Conservation (phyloP, 2,888 invertebrate genomes). For the Cheiracanthium punctorium region DNA sequence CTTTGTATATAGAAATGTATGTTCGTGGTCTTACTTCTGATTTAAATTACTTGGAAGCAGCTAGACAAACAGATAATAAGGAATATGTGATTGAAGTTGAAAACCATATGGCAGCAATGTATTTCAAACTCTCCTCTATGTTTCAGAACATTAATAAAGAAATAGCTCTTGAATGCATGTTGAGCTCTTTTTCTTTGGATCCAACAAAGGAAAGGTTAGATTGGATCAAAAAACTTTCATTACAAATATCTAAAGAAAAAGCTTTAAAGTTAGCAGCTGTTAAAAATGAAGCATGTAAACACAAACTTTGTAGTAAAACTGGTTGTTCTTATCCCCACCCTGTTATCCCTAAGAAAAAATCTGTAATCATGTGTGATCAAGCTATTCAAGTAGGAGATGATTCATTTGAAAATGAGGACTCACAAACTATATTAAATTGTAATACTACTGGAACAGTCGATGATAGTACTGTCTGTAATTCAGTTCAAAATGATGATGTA, state of each 20-base stretch:
- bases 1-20: conserved; percentile 84
- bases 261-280: conserved; percentile 22
- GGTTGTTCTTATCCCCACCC: conserved; percentile 19
- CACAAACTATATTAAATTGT: background rate
- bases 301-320: conserved; percentile 33
- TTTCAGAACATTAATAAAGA: conserved; percentile 80
- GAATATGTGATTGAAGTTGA: conserved; percentile 78
- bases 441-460: background rate
- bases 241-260: conserved; percentile 56
- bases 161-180: conserved; percentile 83
- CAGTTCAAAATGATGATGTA: background rate
- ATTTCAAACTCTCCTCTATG: conserved; percentile 81
- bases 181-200: conserved; percentile 86
- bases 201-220: conserved; percentile 81
- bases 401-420: conserved; percentile 15
- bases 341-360: conserved; percentile 16
- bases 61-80: conserved; percentile 47
- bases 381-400: conserved; percentile 63
- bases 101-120: conserved; percentile 80
- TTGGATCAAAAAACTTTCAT: conserved; percentile 76
- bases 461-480: background rate
- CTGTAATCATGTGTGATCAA: conserved; percentile 58
- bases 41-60: conserved; percentile 83
- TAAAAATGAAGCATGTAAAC: conserved; percentile 13
- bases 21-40: conserved; percentile 85